These are phyloP conservation scores for Trachemys scripta DNA, from an alignment of 2,113 vertebrate genomes.

Conservation along the genomic window DNA sequence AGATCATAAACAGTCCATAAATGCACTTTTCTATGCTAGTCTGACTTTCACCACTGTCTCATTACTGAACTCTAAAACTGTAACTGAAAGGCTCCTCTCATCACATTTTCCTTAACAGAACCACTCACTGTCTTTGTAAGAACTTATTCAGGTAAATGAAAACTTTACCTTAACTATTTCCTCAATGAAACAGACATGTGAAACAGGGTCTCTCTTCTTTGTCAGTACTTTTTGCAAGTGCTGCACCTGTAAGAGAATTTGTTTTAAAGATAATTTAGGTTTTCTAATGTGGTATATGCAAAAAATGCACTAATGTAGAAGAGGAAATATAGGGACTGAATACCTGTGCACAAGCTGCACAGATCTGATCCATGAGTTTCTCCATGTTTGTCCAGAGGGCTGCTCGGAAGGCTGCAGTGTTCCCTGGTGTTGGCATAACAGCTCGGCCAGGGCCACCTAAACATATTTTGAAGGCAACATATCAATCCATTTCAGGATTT, in stretches of 20 bases:
- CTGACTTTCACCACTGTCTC: background rate
- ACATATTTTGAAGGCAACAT: background rate
- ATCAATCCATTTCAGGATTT: background rate
- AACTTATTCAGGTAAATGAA: background rate
- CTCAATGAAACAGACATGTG: slow-evolving; percentile 96
- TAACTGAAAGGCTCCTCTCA: slow-evolving; percentile 8
- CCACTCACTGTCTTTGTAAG: background rate
- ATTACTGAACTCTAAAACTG: slow-evolving; percentile 2
- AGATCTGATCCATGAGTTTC: slow-evolving; percentile 98
- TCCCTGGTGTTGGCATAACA: slow-evolving; percentile 93
- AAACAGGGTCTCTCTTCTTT: slow-evolving; percentile 97
- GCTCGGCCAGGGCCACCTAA: slow-evolving; percentile 93
- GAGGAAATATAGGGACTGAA: background rate
- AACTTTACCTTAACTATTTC: slow-evolving; percentile 93
- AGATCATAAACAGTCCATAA: background rate
- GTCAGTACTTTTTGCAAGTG: slow-evolving; percentile 95
- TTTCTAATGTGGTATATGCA: background rate
- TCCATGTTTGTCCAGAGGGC: slow-evolving; percentile 98
- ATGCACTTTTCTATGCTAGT: background rate
- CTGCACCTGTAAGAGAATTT: slow-evolving; percentile 85
- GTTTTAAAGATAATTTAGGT: background rate
- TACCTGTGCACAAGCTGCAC: slow-evolving; percentile 90
- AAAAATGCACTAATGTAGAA: background rate
- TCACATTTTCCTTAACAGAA: background rate
- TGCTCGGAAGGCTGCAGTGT: slow-evolving; percentile 93